These are phyloP conservation scores for Apamea crenata DNA, from an alignment of 2,888 invertebrate species.

Conservation along the genomic window DNA sequence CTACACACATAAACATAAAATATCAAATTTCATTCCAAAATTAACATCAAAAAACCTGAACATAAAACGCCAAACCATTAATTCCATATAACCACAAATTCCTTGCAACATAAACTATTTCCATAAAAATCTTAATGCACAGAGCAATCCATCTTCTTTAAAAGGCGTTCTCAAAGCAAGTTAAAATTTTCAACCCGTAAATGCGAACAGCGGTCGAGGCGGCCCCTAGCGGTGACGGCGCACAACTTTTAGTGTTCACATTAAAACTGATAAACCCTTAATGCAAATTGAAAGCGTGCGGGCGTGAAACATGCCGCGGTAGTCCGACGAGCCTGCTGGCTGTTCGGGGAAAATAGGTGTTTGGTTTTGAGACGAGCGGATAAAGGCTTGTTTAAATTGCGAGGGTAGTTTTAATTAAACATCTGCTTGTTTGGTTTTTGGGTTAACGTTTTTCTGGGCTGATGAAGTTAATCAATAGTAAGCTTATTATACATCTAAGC, in stretches of 20 bases:
- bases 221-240: conserved; percentile 62
- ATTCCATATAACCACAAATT: conserved; percentile 41
- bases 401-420: conserved; percentile 40
- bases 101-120: conserved; percentile 55
- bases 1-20: background rate
- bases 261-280: conserved; percentile 78
- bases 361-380: conserved; percentile 41
- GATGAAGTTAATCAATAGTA: background rate
- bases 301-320: conserved; percentile 71
- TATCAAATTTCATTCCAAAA: background rate
- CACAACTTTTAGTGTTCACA: conserved; percentile 72
- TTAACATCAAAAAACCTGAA: background rate
- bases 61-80: conserved; percentile 20
- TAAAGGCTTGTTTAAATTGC: conserved; percentile 45
- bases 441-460: conserved; percentile 7
- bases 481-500: background rate
- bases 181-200: conserved; percentile 64
- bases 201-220: conserved; percentile 54
- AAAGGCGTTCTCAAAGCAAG: conserved; percentile 60
- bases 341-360: conserved; percentile 54
- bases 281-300: conserved; percentile 78
- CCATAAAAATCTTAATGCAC: conserved; percentile 57
- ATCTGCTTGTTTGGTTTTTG: conserved; percentile 18
- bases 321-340: conserved; percentile 50
- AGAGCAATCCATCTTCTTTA: conserved; percentile 64